Percentiles rank a stretch among this genome's conserved stretches.
Evolutionary conservation across 2,797 vertebrate genomes (phyloP).

Genomic region (Bovichtus variegatus): DNA sequence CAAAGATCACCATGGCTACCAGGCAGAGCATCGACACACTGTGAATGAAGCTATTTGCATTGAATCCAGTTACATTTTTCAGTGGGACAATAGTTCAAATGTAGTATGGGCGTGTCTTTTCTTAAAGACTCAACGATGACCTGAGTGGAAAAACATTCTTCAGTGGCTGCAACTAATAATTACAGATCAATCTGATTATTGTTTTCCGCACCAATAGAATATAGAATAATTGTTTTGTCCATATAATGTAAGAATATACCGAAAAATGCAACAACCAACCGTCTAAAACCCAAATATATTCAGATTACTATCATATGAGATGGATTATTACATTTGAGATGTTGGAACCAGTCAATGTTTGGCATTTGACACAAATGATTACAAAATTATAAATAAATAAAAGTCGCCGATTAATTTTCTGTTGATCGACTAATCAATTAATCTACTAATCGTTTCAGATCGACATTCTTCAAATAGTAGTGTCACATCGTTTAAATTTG

Average conservation of each 20-base stretch:
- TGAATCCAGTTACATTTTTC: constrained; percentile 6
- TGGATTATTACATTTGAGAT: neutral
- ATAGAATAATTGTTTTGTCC: neutral
- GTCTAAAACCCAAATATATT: neutral
- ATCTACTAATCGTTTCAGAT: neutral
- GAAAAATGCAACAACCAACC: neutral
- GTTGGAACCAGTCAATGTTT: neutral
- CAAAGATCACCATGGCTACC: constrained; percentile 51
- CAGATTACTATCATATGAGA: neutral
- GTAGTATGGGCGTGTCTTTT: neutral
- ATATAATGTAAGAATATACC: neutral
- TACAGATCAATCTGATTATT: neutral
- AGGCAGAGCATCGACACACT: constrained; percentile 6
- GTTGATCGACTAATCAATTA: too few species aligned
- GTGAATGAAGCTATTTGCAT: constrained; percentile 24
- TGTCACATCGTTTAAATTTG: neutral
- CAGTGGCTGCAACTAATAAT: neutral
- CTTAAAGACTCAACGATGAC: neutral
- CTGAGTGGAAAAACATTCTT: neutral
- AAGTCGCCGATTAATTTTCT: neutral
- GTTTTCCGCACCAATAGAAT: neutral
- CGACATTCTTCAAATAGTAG: neutral
- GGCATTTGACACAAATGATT: neutral
- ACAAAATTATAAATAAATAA: neutral
- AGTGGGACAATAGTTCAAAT: neutral